Base-by-base conservation (phyloP, 2,797 vertebrate genomes). In the Lateolabrax maculatus region DNA sequence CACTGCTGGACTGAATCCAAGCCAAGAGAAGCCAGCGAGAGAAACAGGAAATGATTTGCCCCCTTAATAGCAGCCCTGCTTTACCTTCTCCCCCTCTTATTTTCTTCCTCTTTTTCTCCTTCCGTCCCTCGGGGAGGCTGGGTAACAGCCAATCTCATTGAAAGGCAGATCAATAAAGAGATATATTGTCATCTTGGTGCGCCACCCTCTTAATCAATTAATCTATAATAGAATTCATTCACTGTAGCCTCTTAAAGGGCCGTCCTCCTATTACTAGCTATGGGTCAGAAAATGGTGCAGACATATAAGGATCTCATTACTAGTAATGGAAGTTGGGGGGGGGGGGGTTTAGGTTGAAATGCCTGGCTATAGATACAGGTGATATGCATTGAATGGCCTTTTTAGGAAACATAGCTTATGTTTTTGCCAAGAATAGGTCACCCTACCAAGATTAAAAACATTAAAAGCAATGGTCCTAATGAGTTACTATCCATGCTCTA, bases 131-230 rank as follows among this genome's bases (percentile, higher is more conserved):
- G 11, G 81, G 89, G 90, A 90, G 84, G 85, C 68, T 88, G 90
- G 89, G 90, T 89, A 89, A 81, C 84, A 92, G 88, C 90, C 94
- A 93, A 93, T 94, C 90, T 90, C 93, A 95, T 92, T 93, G 92
- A 94, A 90, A 93, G 85, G 81, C 87, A 92, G 94, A 95, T 96
- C 95, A 94, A 95, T 96, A 89, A 88, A 90, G 87, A 94, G 92
- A 94, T 95, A 95, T 92, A 94, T 94, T 94, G 92, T 94, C 90
- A 94, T 95, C 91, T 94, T 81, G 44, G 71, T 83, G 90, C 71
- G 36, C 89, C 93, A 86, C 88, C 90, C 86, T 92, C 88, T 86
- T 93, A 95, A 95, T 95, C 94, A 95, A 95, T 95, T 91, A 94
- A 96, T 95, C 94, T 90, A 96, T 96, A 94, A 92, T 91, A 89